Evolutionary conservation across 2,797 vertebrate genomes (phyloP), one percentile per base, ranked within the genome.

Genomic region (Brachyalestes nurse): DNA sequence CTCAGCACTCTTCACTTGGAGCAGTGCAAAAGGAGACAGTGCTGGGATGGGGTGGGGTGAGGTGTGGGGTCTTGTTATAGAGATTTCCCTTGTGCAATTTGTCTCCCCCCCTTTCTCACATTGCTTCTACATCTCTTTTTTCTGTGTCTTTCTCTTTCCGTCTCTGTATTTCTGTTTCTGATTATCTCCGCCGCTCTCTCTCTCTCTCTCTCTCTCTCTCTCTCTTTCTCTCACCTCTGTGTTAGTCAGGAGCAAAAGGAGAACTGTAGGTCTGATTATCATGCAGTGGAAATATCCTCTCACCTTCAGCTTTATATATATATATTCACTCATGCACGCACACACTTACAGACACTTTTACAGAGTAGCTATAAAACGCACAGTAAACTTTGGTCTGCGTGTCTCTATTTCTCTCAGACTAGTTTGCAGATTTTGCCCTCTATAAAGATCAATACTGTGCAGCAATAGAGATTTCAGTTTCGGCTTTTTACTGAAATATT

Each of bases 211-310:
- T 53, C 42, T 60, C 42, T 21, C 0, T 58, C 19, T 58, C 58
- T 14, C 58, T 8, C 4, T 14, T 0, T 28, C 10, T 61, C 58
- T 19, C n/a, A 7, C 66, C 64, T 77, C 74, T 70, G 65, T 80
- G 42, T 80, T 75, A 83, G 71, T 71, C 70, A 60, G 78, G 40
- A 42, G 45, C 78, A 73, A 72, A 79, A 72, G 81, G 80, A 70
- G 64, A 23, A 81, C 25, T 78, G 55, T 65, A 75, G 58, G 40
- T 72, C 82, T 82, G 70, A 21, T 82, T 82, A 84, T 84, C 73
- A 87, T 87, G 84, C 82, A 84, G 61, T 21, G n/a, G 81, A 73
- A 84, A 78, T 81, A 82, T 25, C 57, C 74, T 65, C 58, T 76
- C 72, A 72, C 84, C 67, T 80, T 57, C 47, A 66, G 67, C 61